These are phyloP conservation scores for Mareca penelope DNA, from an alignment of 2,797 vertebrate species.

Conservation along the genomic window DNA sequence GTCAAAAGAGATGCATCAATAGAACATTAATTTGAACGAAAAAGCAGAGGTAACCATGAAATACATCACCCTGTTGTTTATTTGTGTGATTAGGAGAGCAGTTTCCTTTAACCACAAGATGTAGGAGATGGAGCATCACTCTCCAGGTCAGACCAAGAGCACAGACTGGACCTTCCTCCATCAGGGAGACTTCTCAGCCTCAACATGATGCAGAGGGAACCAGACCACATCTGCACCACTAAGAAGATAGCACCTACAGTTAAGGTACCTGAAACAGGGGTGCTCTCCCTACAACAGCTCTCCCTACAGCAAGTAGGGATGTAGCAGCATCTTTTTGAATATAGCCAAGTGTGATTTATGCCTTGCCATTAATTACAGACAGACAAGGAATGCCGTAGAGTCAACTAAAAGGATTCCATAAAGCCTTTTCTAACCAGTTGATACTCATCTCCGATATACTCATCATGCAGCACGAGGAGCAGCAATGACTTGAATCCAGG, in stretches of 20 bases:
- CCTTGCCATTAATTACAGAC: fast-evolving
- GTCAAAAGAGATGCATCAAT: not conserved
- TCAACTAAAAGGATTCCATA: not conserved
- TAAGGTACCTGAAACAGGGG: not conserved
- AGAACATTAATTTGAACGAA: not conserved
- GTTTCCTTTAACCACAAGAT: not conserved
- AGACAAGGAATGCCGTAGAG: not conserved
- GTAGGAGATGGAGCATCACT: not conserved
- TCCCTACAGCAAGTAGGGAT: not conserved
- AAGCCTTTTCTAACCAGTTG: not conserved
- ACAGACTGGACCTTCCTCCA: not conserved
- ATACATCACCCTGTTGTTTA: not conserved
- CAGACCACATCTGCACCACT: not conserved
- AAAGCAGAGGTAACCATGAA: not conserved
- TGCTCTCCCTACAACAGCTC: not conserved
- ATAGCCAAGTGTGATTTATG: not conserved
- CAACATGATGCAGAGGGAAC: fast-evolving
- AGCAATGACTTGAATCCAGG: not conserved
- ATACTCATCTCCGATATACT: not conserved
- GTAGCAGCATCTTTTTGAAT: not conserved
- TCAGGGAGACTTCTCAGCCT: not conserved
- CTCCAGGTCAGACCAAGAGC: not conserved
- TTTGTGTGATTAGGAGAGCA: not conserved
- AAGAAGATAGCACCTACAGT: not conserved
- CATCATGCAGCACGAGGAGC: not conserved